Evolutionary conservation across 2,888 invertebrate genomes (phyloP), one percentile per base, ranked within the genome.

Genomic region (Zaprionus obscuricornis): DNA sequence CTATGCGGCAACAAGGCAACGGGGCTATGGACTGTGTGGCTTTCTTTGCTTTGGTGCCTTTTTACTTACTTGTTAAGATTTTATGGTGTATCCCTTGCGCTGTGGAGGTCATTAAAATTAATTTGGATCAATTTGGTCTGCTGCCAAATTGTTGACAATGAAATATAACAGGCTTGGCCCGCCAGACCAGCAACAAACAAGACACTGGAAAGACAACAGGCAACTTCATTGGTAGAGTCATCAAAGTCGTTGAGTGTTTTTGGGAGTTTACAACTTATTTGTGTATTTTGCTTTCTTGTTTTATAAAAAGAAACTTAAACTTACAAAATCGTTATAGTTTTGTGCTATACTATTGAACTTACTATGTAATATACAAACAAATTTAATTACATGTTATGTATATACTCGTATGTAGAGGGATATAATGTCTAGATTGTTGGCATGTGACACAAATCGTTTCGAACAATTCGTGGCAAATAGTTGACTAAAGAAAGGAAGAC

Each of bases 71-170:
- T 75, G 74, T 75, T 79, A 62, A 56, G 71, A 52, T 59, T 79
- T 79, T 78, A 82, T 69, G 78, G 67, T 45, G 52, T n/a, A n/a
- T 43, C 37, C 42, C 47, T 57, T 39, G 49, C 60, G 27, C 60
- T 66, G 63, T 51, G 73, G 75, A 68, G 88, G 88, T 88, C 88
- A 88, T 88, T 88, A 88, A 88, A 88, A 88, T 88, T 88, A 88
- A 88, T 88, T 88, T 87, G 88, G 88, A 83, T 88, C 88, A 88
- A 88, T 88, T 88, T 88, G 86, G 88, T 74, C 77, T 74, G 84
- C 88, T 87, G 88, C 86, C 88, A 88, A 87, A 86, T 85, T 85
- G 88, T 77, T 87, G 88, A 87, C 88, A 88, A 85, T 87, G 88
- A 88, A 88, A 87, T 87, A 86, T 75, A 67, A 68, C 64, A 68